Evolutionary conservation across 2,888 invertebrate genomes (phyloP).

Genomic region (Trachelus tabidus): DNA sequence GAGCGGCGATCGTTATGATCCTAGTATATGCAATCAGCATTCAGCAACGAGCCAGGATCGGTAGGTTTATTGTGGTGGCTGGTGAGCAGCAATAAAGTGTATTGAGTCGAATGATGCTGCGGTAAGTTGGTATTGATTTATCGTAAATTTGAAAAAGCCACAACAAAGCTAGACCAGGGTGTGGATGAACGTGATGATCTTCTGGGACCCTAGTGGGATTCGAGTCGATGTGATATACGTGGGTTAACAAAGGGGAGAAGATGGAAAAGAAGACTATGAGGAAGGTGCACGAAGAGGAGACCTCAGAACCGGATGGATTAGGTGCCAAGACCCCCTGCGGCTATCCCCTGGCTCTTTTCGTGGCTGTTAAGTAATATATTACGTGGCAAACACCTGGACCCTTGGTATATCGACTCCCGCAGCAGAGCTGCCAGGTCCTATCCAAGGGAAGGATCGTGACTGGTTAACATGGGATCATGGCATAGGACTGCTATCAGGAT

Average conservation of each 20-base stretch:
- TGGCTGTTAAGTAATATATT: constrained; percentile 45
- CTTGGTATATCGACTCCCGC: constrained; percentile 29
- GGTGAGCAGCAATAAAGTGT: neutral
- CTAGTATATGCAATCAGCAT: neutral
- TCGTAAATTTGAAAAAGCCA: neutral
- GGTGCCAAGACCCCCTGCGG: constrained; percentile 33
- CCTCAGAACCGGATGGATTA: constrained; percentile 30
- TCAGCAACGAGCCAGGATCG: neutral
- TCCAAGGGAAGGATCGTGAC: constrained; percentile 37
- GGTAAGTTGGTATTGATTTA: neutral
- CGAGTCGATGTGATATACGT: neutral
- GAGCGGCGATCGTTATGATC: too few species aligned
- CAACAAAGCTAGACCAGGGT: neutral
- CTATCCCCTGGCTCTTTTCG: constrained; percentile 29
- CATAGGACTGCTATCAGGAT: neutral
- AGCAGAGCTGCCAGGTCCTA: constrained; percentile 25
- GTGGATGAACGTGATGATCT: neutral
- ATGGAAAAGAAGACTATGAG: constrained; percentile 27
- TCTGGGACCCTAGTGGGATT: neutral
- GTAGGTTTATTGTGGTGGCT: too few species aligned
- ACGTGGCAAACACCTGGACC: constrained; percentile 23
- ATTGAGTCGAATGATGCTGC: neutral
- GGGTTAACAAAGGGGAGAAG: constrained; percentile 1
- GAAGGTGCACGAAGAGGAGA: constrained; percentile 10
- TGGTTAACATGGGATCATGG: constrained; percentile 32